phyloP scores from a whole-genome alignment of 2,113 vertebrate species.

The Scomber scombrus region DNA sequence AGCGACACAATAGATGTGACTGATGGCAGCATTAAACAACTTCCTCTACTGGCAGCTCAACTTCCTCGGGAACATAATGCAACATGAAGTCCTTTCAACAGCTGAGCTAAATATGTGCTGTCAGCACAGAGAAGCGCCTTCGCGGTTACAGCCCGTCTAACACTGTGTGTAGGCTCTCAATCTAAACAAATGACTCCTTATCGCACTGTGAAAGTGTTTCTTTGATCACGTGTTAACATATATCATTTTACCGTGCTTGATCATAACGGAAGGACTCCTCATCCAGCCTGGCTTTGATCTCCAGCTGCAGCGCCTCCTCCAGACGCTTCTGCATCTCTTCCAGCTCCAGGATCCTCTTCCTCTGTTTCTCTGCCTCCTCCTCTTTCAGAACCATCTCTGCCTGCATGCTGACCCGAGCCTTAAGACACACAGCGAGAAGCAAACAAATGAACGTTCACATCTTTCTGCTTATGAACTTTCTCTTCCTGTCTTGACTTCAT shows the following conservation, averaged over 20 bases:
- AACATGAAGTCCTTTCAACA: constrained; percentile 44
- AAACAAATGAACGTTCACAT: background rate
- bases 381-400: constrained; percentile 95
- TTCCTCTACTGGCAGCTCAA: constrained; percentile 69
- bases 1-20: constrained; percentile 15
- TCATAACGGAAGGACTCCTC: constrained; percentile 92
- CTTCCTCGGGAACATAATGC: constrained; percentile 79
- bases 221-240: background rate
- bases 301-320: constrained; percentile 93
- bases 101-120: background rate
- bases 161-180: background rate
- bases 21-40: constrained; percentile 50
- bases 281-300: constrained; percentile 92
- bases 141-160: background rate
- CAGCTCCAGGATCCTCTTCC: constrained; percentile 92
- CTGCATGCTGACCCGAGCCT: constrained; percentile 96
- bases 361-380: constrained; percentile 91
- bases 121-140: constrained; percentile 7
- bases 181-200: background rate
- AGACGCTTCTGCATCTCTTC: constrained; percentile 94
- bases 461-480: background rate
- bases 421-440: background rate
- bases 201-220: background rate
- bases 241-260: constrained; percentile 88
- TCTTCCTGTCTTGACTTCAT: background rate